These are phyloP conservation scores for Lithosia quadra DNA, from an alignment of 2,888 invertebrate genomes.

Conservation along the genomic window DNA sequence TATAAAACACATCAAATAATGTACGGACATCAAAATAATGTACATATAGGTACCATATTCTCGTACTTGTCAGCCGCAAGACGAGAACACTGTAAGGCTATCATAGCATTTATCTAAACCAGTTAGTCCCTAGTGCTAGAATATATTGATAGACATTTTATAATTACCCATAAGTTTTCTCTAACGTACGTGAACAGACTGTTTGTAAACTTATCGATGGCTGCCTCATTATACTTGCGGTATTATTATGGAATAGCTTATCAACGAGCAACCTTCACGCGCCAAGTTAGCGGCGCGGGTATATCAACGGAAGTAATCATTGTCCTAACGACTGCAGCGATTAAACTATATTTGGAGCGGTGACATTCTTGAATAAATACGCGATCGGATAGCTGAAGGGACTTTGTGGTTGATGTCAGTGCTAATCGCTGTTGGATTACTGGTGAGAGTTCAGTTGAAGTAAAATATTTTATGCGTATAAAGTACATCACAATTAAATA, in stretches of 20 bases:
- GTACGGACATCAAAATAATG: too few relatives aligned
- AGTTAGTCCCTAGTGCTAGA: not conserved
- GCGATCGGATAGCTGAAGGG: not conserved
- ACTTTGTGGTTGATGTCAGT: too few relatives aligned
- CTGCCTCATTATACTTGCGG: not conserved
- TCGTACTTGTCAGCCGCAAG: not conserved
- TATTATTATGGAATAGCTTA: not conserved
- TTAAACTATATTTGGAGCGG: not conserved
- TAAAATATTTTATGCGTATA: not conserved
- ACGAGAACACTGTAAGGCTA: too few relatives aligned
- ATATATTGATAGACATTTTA: not conserved
- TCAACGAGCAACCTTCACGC: slow-evolving; percentile 8
- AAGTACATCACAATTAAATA: not conserved
- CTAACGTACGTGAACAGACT: not conserved
- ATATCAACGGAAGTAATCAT: slow-evolving; percentile 10
- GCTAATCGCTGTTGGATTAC: not conserved
- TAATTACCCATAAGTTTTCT: not conserved
- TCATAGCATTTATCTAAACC: not conserved
- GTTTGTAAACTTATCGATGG: not conserved
- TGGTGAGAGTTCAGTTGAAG: too few relatives aligned
- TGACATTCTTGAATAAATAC: slow-evolving; percentile 12
- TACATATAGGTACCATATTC: not conserved
- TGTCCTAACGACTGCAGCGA: slow-evolving; percentile 9
- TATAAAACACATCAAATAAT: too few relatives aligned
- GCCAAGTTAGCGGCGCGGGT: not conserved